Base-by-base conservation (phyloP, 2,113 vertebrate species). In the Muntiacus muntjak region DNA sequence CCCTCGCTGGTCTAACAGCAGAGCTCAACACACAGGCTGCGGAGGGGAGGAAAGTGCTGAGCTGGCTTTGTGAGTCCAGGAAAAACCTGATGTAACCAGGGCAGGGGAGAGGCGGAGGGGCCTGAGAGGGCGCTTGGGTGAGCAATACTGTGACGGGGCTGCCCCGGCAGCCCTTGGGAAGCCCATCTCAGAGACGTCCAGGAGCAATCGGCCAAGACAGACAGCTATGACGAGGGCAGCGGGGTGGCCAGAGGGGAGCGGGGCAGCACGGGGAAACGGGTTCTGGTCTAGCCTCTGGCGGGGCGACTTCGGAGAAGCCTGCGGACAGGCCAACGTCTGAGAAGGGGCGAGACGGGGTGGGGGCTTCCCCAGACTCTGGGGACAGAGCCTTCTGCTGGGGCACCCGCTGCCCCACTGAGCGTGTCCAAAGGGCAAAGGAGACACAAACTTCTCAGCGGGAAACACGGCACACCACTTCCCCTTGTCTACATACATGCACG, bases 121-220 rank as follows among this genome's bases (percentile, higher is more conserved):
- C 60, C 87, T 33, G 57, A 82, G 83, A 91, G 95, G 89, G 87
- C 60, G 40, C 54, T 52, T 52, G 50, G 90, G 92, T 52, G 81
- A 86, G 95, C 97, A 95, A 95, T 88, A 96, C 90, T 97, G 96
- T 81, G 71, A 58, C 0, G 3, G 96, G 96, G 95, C 85, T 85
- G 97, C 96, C 98, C 81, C 13, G 33, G 96, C 82, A 97, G 89
- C 97, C 97, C 96, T 79, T 14, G 1, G 97, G 97, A 94, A 94
- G 93, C 96, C 97, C 97, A 88, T 93, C 97, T 92, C 95, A 96
- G 93, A 82, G 96, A 98, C 17, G 94, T 96, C 79, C 78, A 94
- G 95, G 97, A 97, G 81, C 89, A 91, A 81, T 6, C 84, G 93
- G 89, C 94, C 64, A 58, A 21, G 87, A 55, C 52, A 89, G 67